These are phyloP conservation scores for Dromas ardeola DNA, from an alignment of 2,113 vertebrate species.

Conservation along the genomic window DNA sequence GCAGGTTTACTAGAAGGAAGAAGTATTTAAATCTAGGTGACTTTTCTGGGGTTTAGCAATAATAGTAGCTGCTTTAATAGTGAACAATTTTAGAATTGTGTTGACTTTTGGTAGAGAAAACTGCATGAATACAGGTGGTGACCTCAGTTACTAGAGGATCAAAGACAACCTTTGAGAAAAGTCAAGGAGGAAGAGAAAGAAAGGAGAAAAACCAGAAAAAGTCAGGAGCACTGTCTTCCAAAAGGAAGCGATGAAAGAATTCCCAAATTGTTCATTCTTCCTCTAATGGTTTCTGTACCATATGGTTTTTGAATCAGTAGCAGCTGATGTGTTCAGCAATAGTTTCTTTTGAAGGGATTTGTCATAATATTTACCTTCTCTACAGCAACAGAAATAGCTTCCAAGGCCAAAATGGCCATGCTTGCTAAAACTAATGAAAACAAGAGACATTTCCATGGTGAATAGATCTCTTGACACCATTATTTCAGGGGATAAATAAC, in stretches of 20 bases:
- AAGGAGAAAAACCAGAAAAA: background rate
- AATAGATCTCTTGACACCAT: background rate
- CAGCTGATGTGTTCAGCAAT: slow-evolving; percentile 24
- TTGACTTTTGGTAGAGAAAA: background rate
- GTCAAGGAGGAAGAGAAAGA: background rate
- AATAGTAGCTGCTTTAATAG: background rate
- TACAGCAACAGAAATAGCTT: slow-evolving; percentile 44
- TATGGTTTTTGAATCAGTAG: slow-evolving; percentile 30
- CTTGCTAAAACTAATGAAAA: slow-evolving; percentile 1
- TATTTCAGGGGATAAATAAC: background rate
- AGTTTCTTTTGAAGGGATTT: slow-evolving; percentile 39
- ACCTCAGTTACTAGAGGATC: background rate
- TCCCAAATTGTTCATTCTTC: background rate
- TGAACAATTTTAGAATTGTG: background rate
- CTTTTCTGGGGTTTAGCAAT: background rate
- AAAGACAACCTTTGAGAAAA: background rate
- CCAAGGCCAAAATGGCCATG: background rate
- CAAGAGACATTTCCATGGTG: background rate
- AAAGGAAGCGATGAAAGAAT: background rate
- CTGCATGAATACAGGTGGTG: background rate
- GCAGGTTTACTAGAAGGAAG: background rate
- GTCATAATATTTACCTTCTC: slow-evolving; percentile 54
- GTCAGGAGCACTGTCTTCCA: background rate
- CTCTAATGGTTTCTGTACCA: background rate
- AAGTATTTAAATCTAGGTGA: background rate